Evolutionary conservation across 2,888 invertebrate genomes (phyloP).

Genomic region (Melinaea menophilus): DNA sequence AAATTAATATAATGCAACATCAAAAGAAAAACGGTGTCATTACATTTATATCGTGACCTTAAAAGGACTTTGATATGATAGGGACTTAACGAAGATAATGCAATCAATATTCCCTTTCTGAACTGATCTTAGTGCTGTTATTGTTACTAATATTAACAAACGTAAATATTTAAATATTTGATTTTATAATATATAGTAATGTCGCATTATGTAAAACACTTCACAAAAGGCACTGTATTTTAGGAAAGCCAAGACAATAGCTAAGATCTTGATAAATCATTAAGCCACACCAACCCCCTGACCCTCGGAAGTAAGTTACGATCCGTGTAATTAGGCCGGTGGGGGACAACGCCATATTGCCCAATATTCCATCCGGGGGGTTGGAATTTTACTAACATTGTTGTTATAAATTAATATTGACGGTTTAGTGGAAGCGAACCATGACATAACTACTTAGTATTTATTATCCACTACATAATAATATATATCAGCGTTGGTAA

Average conservation of each 20-base stretch:
- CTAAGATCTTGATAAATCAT: slow-evolving; percentile 13
- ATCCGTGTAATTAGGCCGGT: slow-evolving; percentile 10
- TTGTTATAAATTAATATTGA: background rate
- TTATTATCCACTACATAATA: no score
- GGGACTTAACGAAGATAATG: background rate
- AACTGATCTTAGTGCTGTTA: no score
- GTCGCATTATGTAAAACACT: no score
- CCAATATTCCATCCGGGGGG: slow-evolving; percentile 1
- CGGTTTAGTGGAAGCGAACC: no score
- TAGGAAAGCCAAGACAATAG: background rate
- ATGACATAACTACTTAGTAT: no score
- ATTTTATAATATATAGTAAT: no score
- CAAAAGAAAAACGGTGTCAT: background rate
- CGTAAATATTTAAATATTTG: no score
- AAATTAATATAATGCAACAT: background rate
- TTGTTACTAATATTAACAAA: no score
- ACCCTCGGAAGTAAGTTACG: slow-evolving; percentile 10
- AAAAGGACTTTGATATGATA: slow-evolving; percentile 2
- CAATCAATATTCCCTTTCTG: no score
- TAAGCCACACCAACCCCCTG: slow-evolving; percentile 7
- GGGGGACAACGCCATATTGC: background rate
- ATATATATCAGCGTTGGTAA: no score
- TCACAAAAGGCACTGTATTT: no score
- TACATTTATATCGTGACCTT: background rate
- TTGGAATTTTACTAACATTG: background rate